A percentile compares a stretch with the other conserved stretches of the same genome.
These are phyloP conservation scores for Panagrolaimus sp. DNA, from an alignment of 1,140 invertebrate genomes.

Conservation along the genomic window DNA sequence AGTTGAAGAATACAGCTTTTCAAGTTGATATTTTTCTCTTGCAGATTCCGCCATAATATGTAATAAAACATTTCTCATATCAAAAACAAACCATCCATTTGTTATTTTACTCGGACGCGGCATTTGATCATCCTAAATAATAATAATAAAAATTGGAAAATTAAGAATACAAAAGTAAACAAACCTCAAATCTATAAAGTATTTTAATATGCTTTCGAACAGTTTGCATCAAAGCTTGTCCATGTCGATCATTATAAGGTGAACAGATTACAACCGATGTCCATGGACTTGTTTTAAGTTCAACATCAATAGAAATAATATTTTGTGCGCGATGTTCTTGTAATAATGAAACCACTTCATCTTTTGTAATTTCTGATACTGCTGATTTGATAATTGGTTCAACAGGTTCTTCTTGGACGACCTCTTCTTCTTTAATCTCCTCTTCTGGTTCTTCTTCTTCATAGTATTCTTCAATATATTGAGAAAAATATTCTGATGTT, in stretches of 20 bases:
- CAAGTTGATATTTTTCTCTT: slow-evolving; percentile 4
- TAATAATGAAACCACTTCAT: not conserved
- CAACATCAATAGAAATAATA: not conserved
- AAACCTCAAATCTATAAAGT: not conserved
- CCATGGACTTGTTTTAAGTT: not conserved
- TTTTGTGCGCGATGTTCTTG: slow-evolving; percentile 4
- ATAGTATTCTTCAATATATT: slow-evolving; percentile 17
- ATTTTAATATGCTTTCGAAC: slow-evolving; percentile 14
- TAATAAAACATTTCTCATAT: slow-evolving; percentile 14
- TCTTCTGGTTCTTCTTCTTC: slow-evolving; percentile 19
- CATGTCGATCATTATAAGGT: slow-evolving; percentile 10
- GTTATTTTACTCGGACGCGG: not conserved
- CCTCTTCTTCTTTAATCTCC: slow-evolving; percentile 6
- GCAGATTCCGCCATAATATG: not conserved
- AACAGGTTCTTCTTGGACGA: not conserved
- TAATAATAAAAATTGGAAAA: not conserved
- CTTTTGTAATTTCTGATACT: not conserved
- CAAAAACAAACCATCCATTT: slow-evolving; percentile 16
- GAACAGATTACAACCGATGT: not conserved
- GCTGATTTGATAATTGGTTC: not conserved
- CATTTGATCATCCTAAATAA: not conserved
- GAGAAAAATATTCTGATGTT: slow-evolving; percentile 10
- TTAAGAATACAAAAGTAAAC: not conserved
- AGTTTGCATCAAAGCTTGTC: not conserved
- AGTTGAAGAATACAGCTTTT: not conserved